Conservation (phyloP, 2,888 invertebrate species). For the Pristionchus maxplancki region DNA sequence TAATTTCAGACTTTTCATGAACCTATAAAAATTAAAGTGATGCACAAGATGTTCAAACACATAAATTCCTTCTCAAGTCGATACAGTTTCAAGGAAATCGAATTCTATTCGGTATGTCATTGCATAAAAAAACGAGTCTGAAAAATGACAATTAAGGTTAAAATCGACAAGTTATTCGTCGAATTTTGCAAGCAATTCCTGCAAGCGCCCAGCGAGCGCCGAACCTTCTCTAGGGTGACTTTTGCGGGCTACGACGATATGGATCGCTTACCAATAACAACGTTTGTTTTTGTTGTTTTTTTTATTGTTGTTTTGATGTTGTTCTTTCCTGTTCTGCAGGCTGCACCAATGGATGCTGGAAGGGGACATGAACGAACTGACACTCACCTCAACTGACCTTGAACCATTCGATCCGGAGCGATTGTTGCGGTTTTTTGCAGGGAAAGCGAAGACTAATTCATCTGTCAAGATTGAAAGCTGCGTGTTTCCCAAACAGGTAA, state of each 20-base stretch:
- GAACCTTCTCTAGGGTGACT: background rate
- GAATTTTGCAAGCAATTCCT: background rate
- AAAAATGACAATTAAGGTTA: background rate
- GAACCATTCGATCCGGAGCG: background rate
- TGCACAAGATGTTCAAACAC: background rate
- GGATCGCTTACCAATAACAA: too few relatives aligned
- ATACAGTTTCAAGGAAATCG: background rate
- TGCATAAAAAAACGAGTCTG: too few relatives aligned
- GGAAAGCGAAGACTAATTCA: background rate
- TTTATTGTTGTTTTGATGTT: too few relatives aligned
- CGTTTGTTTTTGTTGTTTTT: too few relatives aligned
- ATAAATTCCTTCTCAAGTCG: background rate
- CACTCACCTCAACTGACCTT: background rate
- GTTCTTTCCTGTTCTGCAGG: too few relatives aligned
- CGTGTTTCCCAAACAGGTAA: too few relatives aligned
- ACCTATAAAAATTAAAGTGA: background rate
- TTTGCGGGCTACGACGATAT: too few relatives aligned
- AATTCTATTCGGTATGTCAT: background rate
- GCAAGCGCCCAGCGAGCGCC: background rate
- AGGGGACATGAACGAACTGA: background rate
- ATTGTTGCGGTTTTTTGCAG: background rate
- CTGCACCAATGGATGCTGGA: too few relatives aligned
- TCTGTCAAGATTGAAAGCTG: too few relatives aligned
- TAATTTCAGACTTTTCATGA: background rate
- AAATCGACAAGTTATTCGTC: background rate